Evolutionary conservation across 2,797 vertebrate genomes (phyloP).

Genomic region (Heliangelus exortis): DNA sequence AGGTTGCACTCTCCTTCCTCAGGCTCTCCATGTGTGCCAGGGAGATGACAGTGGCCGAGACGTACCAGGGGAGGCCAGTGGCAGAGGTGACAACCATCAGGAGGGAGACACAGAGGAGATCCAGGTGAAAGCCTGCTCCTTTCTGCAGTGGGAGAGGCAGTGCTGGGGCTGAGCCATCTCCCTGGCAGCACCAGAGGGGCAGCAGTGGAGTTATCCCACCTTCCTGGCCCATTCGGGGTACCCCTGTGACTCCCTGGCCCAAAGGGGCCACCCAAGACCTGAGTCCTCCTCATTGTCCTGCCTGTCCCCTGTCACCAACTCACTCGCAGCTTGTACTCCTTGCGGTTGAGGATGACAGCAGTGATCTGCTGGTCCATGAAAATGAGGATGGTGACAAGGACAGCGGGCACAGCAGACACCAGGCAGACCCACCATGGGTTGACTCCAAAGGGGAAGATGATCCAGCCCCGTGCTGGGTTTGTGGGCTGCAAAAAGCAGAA

Average conservation of each 20-base stretch:
- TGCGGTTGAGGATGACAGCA: conserved; percentile 82
- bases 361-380: conserved; percentile 88
- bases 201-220: background rate
- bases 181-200: background rate
- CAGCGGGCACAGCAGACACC: conserved; percentile 70
- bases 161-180: accelerated
- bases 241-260: background rate
- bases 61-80: conserved; percentile 82
- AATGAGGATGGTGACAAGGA: conserved; percentile 82
- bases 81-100: conserved; percentile 76
- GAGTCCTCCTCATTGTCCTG: accelerated
- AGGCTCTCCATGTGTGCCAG: conserved; percentile 84
- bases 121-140: conserved; percentile 84
- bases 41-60: conserved; percentile 82
- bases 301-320: background rate
- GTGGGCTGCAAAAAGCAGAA: conserved; percentile 74
- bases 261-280: background rate
- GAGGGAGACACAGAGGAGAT: conserved; percentile 82
- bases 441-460: conserved; percentile 76
- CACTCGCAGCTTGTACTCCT: conserved; percentile 80
- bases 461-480: conserved; percentile 76
- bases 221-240: accelerated
- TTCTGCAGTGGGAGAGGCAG: conserved; percentile 68
- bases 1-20: conserved; percentile 76
- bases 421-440: conserved; percentile 84